Evolutionary conservation across 2,113 vertebrate species (phyloP).

Genomic region (Malurus alboscapulatus): DNA sequence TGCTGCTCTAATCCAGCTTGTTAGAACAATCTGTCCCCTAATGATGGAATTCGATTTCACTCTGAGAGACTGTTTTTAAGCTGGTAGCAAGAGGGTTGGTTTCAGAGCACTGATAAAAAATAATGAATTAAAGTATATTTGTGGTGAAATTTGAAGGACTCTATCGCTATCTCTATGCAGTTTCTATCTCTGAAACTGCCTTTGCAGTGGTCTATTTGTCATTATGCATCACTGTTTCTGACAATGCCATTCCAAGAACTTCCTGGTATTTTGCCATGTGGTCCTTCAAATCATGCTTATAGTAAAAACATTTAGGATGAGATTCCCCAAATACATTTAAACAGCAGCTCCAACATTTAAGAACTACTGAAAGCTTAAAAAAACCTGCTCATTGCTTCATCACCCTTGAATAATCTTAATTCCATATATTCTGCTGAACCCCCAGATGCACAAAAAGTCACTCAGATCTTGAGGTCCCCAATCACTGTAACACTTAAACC

Average conservation of each 20-base stretch:
- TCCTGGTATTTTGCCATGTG: not conserved
- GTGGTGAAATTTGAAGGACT: constrained; percentile 27
- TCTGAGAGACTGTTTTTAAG: constrained; percentile 63
- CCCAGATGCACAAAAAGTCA: not conserved
- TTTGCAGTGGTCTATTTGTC: not conserved
- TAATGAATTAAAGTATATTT: not conserved
- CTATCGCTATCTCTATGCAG: not conserved
- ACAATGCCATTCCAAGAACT: not conserved
- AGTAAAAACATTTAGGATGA: not conserved
- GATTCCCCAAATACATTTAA: not conserved
- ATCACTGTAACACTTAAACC: not conserved
- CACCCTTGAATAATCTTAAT: not conserved
- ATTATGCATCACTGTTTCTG: not conserved
- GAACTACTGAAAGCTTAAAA: not conserved
- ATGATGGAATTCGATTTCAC: constrained; percentile 72
- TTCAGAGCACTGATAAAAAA: constrained; percentile 32
- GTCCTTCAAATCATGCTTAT: not conserved
- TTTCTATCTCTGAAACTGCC: not conserved
- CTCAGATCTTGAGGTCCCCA: not conserved
- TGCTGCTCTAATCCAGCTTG: constrained; percentile 72
- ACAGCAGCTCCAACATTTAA: not conserved
- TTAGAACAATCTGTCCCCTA: constrained; percentile 75
- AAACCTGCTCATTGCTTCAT: not conserved
- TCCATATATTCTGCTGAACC: not conserved
- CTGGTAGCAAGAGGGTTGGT: constrained; percentile 13